Conservation (phyloP, 2,113 vertebrate species). For the Sarotherodon lohbergeri region DNA sequence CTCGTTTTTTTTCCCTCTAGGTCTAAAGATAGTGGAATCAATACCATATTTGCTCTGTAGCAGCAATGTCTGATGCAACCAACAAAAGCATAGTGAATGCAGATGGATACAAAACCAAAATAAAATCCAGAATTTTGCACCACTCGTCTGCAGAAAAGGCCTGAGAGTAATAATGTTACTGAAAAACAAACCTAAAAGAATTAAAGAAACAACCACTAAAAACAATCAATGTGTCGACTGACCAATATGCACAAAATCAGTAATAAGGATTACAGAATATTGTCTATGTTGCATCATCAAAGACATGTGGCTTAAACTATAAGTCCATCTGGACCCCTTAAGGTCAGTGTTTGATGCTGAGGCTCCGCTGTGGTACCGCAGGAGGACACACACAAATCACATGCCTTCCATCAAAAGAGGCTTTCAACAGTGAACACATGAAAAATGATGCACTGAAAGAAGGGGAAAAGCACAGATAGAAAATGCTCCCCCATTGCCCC, state of each 20-base stretch:
- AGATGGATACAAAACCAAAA: background rate
- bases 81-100: background rate
- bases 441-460: background rate
- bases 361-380: background rate
- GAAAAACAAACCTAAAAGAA: background rate
- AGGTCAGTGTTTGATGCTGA: constrained; percentile 22
- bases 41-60: background rate
- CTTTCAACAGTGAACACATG: constrained; percentile 5
- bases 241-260: background rate
- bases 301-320: constrained; percentile 4
- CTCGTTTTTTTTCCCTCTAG: fast-evolving
- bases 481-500: background rate
- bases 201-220: background rate
- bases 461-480: background rate
- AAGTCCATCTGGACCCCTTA: constrained; percentile 36
- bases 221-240: background rate
- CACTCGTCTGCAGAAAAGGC: background rate
- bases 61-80: background rate
- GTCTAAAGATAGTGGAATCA: background rate
- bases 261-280: background rate
- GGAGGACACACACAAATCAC: constrained; percentile 20
- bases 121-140: background rate
- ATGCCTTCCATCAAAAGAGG: constrained; percentile 1
- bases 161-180: background rate
- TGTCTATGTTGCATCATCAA: background rate